Evolutionary conservation across 2,113 vertebrate genomes (phyloP).

Genomic region (Sporophila hypoxantha): DNA sequence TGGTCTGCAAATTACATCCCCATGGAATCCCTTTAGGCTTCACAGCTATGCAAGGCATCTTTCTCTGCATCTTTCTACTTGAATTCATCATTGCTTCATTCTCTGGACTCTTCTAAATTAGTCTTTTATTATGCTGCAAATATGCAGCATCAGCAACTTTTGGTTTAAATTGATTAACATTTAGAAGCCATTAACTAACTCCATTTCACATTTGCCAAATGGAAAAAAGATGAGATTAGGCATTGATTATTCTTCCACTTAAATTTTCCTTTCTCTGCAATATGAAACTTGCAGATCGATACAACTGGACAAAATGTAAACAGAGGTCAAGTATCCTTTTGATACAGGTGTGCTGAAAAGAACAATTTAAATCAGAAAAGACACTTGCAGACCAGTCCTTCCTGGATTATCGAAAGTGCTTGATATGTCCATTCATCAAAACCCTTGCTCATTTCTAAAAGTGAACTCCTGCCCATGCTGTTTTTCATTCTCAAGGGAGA

Average conservation of each 20-base stretch:
- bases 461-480: neutral
- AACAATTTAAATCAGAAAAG: neutral
- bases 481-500: conserved; percentile 39
- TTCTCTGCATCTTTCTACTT: neutral
- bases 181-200: conserved; percentile 2
- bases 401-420: neutral
- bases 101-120: neutral
- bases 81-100: neutral
- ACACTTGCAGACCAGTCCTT: neutral
- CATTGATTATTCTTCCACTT: conserved; percentile 20
- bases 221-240: conserved; percentile 25
- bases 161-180: conserved; percentile 16
- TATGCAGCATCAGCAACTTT: conserved; percentile 9
- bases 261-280: conserved; percentile 2
- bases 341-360: neutral
- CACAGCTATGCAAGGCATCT: neutral
- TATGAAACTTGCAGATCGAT: neutral
- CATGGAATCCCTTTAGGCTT: neutral
- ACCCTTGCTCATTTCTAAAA: conserved; percentile 41
- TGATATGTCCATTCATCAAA: conserved; percentile 22
- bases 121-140: neutral
- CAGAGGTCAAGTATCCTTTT: conserved; percentile 25
- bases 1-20: neutral
- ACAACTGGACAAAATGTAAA: neutral
- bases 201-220: neutral